A percentile compares a stretch with the other conserved stretches of the same genome.
phyloP scores from a whole-genome alignment of 2,888 invertebrate genomes.

The Anaspis maculata region DNA sequence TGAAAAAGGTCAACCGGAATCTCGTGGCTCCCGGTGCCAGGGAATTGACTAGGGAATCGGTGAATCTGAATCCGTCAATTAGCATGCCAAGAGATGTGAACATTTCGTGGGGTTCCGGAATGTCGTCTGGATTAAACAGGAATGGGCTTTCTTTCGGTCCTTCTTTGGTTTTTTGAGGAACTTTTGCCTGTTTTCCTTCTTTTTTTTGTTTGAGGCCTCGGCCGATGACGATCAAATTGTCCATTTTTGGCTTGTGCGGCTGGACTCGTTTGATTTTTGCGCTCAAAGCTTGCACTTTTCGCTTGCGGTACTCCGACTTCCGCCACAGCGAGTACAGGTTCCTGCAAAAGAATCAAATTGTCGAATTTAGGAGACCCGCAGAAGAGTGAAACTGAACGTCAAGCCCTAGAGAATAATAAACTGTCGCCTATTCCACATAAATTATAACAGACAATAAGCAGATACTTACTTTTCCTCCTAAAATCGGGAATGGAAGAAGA shows the following conservation, averaged over 20 bases:
- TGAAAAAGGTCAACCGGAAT: constrained; percentile 3
- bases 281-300: not conserved
- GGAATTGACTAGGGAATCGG: not conserved
- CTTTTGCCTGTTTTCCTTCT: too few species aligned
- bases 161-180: too few species aligned
- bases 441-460: too few species aligned
- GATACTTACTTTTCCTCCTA: too few species aligned
- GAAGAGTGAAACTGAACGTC: too few species aligned
- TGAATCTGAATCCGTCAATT: not conserved
- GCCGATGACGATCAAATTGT: not conserved
- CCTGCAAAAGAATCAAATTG: too few species aligned
- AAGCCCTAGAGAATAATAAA: too few species aligned
- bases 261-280: not conserved
- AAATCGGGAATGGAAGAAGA: too few species aligned
- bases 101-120: not conserved
- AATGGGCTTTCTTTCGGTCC: not conserved
- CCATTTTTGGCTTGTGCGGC: not conserved
- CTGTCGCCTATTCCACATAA: too few species aligned
- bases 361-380: too few species aligned
- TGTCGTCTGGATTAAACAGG: not conserved
- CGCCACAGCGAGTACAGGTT: not conserved
- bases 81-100: not conserved
- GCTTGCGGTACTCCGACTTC: not conserved
- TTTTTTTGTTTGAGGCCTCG: not conserved
- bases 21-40: not conserved